Evolutionary conservation across 2,888 invertebrate species (phyloP), one percentile per base, ranked within the genome.

Genomic region (Apeira syringaria): DNA sequence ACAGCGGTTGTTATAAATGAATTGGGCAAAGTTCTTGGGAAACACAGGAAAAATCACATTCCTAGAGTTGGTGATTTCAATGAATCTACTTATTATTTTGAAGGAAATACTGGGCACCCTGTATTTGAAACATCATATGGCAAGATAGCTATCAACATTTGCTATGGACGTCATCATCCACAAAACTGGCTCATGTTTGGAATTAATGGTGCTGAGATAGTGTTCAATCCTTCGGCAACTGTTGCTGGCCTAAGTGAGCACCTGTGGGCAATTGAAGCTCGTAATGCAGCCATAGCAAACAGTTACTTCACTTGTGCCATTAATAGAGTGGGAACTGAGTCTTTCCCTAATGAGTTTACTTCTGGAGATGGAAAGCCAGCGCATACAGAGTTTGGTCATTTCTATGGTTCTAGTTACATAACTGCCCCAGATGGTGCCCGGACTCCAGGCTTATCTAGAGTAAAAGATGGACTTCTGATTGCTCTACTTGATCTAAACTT

Each of bases 181-280:
- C 94, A 96, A 56, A 99, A 99, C 77, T 99, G 99, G 99, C 91
- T 99, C 84, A 97, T 97, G 96, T 99, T 97, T 89, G 99, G 97
- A 0, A 70, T 99, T 10, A 99, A 99, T 85, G 98, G 98, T 2
- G 99, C 99, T 1, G 99, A 99, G 91, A 98, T 99, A 55, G 99
- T 99, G 0, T 99, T 99, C 80, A 99, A 99, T 83, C 99, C 99
- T 3, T 98, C 98, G n/a, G 99, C 99, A 1, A 99, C 99, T 63
- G 96, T 92, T 17, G 91, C 93, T 13, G 91, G 88, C 0, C 75
- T 94, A 4, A 97, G 97, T 82, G 99, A 99, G 78, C 98, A 98
- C 0, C 78, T 99, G 41, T 99, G 99, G 99, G 92, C 94, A 2
- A 93, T 99, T 44, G 99, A 99, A 87, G 99, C 99, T 0, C 91